Evolutionary conservation across 2,888 invertebrate genomes (phyloP).

Genomic region (Deilephila elpenor): DNA sequence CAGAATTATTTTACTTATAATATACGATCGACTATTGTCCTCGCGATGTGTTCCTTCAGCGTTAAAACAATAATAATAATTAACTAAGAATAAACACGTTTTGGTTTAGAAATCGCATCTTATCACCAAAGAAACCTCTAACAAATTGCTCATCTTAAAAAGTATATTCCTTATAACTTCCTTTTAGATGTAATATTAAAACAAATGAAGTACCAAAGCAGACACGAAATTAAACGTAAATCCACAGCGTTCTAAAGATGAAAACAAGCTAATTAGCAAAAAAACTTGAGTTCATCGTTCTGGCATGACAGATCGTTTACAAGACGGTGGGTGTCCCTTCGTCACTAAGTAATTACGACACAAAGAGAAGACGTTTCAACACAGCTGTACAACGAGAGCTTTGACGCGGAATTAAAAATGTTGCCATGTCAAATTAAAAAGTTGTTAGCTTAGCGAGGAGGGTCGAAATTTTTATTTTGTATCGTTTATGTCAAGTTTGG

Average conservation of each 20-base stretch:
- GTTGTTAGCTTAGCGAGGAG: not conserved
- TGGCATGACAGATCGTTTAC: slow-evolving; percentile 80
- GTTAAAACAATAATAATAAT: no score
- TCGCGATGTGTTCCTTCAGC: no score
- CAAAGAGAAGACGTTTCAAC: slow-evolving; percentile 32
- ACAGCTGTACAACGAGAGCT: slow-evolving; percentile 25
- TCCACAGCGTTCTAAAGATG: not conserved
- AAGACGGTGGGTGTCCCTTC: slow-evolving; percentile 66
- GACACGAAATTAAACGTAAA: not conserved
- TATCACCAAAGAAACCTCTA: no score
- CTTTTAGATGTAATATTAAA: not conserved
- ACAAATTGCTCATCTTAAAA: not conserved
- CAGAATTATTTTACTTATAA: no score
- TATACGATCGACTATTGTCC: no score
- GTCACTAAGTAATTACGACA: slow-evolving; percentile 63
- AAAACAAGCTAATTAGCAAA: slow-evolving; percentile 29
- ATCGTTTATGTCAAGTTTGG: no score
- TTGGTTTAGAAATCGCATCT: no score
- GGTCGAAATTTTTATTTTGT: not conserved
- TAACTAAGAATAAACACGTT: no score
- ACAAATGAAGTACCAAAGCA: not conserved
- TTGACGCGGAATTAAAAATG: slow-evolving; percentile 23
- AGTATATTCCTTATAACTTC: not conserved
- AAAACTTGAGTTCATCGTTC: slow-evolving; percentile 54
- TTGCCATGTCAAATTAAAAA: slow-evolving; percentile 7